Percentiles rank a stretch among this genome's conserved stretches.
Evolutionary conservation across 2,888 invertebrate species (phyloP).

Genomic region (Diplolepis rosae): DNA sequence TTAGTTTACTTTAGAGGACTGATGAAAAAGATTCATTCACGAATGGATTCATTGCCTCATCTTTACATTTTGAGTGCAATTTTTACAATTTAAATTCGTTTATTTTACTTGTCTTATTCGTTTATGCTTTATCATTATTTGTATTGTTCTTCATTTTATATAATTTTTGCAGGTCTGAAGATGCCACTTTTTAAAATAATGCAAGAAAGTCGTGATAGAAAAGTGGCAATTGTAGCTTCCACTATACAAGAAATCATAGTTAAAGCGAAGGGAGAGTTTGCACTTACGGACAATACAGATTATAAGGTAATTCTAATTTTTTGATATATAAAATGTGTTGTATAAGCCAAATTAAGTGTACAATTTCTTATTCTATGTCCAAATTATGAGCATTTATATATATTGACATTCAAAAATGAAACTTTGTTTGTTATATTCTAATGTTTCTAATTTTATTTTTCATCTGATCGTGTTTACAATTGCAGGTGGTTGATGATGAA

Average conservation of each 20-base stretch:
- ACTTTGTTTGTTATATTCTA: neutral
- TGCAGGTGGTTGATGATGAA: neutral
- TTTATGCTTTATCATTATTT: neutral
- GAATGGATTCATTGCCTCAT: neutral
- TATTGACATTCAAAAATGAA: neutral
- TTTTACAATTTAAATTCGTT: neutral
- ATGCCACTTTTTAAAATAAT: neutral
- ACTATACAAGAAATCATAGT: neutral
- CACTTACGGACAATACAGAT: neutral
- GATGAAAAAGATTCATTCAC: neutral
- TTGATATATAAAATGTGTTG: too few relatives aligned
- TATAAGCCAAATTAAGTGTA: too few relatives aligned
- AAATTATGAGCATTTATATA: neutral
- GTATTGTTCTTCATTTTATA: neutral
- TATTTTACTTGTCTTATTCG: neutral
- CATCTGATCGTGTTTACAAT: too few relatives aligned
- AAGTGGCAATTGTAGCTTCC: neutral
- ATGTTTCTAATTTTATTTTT: too few relatives aligned
- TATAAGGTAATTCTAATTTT: neutral
- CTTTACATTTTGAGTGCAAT: neutral
- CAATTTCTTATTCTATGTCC: too few relatives aligned
- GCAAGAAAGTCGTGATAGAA: neutral
- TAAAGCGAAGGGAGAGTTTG: neutral
- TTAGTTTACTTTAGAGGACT: neutral
- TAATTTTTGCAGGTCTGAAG: neutral